These are phyloP conservation scores for Pseudorasbora parva DNA, from an alignment of 2,113 vertebrate species.

Conservation along the genomic window DNA sequence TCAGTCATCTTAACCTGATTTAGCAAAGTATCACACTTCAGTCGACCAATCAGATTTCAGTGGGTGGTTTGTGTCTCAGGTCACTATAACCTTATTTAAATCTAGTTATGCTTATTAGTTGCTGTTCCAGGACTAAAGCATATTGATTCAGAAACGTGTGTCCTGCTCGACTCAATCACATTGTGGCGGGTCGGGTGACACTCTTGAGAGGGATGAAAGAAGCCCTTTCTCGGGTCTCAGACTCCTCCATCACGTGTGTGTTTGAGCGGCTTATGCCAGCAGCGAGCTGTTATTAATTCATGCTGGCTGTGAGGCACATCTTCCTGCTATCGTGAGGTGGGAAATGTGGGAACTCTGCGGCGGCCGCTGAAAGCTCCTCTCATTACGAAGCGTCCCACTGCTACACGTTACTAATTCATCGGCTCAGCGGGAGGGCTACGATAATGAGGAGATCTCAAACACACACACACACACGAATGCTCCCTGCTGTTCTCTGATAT, in stretches of 20 bases:
- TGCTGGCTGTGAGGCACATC: slow-evolving; percentile 60
- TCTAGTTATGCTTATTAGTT: not conserved
- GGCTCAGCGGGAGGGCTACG: slow-evolving; percentile 67
- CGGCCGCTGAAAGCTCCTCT: slow-evolving; percentile 62
- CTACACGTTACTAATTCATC: slow-evolving; percentile 74
- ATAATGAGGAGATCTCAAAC: slow-evolving; percentile 64
- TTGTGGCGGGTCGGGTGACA: not conserved
- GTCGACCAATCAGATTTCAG: slow-evolving; percentile 11
- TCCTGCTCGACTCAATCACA: not conserved
- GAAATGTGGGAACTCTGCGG: slow-evolving; percentile 44
- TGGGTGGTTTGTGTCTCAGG: not conserved
- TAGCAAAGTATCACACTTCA: not conserved
- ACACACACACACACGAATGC: slow-evolving; percentile 26
- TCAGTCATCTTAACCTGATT: too few species aligned
- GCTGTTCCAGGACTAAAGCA: not conserved
- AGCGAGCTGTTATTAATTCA: slow-evolving; percentile 64
- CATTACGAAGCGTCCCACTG: slow-evolving; percentile 68
- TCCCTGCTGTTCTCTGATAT: slow-evolving; percentile 30
- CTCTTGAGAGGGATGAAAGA: slow-evolving; percentile 5
- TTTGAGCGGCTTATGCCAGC: slow-evolving; percentile 54
- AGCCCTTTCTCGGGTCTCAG: too few species aligned
- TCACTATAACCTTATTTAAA: not conserved
- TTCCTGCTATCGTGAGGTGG: slow-evolving; percentile 29
- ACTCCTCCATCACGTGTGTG: not conserved
- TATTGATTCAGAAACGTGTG: not conserved